phyloP scores from a whole-genome alignment of 2,888 invertebrate species.

The Hartigia nigra region DNA sequence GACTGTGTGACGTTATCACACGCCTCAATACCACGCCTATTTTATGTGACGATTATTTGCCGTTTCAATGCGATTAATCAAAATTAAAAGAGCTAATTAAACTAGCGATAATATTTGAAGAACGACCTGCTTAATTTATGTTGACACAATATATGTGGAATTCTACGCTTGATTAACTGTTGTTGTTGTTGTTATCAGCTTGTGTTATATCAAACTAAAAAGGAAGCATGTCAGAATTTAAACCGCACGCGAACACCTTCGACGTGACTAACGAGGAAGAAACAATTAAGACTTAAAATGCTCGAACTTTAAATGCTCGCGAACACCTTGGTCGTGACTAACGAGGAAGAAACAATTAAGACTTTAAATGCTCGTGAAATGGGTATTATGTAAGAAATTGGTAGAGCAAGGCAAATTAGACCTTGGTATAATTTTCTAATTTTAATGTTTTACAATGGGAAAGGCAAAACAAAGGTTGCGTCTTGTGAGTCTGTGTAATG shows the following conservation, averaged over 20 bases:
- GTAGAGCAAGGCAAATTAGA: neutral
- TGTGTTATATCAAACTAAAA: neutral
- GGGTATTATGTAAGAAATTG: neutral
- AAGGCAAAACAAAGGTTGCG: neutral
- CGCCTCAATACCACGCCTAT: neutral
- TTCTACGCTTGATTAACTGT: neutral
- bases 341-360: no score
- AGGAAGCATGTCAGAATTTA: neutral
- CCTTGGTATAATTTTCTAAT: neutral
- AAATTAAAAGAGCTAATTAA: neutral
- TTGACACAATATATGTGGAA: neutral
- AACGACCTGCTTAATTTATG: neutral
- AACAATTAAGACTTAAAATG: neutral
- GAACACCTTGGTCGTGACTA: no score
- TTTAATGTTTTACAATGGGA: neutral
- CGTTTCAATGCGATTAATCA: neutral
- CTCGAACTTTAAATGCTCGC: no score
- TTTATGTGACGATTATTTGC: neutral
- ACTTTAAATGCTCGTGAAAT: neutral
- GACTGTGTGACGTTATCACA: slow-evolving; percentile 28
- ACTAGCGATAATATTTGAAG: no score
- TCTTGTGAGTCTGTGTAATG: neutral
- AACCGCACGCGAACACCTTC: neutral
- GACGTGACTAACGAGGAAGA: neutral
- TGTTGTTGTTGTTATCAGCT: neutral